phyloP scores from a whole-genome alignment of 2,797 vertebrate genomes.

The Premnoplex brunnescens region DNA sequence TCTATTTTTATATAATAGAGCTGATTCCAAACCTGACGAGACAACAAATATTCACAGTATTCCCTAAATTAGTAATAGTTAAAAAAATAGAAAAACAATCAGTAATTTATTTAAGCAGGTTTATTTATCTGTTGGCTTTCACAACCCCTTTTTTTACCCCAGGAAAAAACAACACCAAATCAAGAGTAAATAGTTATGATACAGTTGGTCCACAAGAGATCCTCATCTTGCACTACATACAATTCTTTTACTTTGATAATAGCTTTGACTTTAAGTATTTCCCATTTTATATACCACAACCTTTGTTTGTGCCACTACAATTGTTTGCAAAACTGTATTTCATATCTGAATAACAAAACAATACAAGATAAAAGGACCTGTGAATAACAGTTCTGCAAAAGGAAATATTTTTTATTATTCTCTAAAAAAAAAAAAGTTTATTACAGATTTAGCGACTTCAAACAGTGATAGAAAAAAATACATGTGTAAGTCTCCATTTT shows the following conservation, averaged over 20 bases:
- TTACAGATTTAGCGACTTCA: background rate
- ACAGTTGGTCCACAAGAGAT: background rate
- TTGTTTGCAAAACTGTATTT: background rate
- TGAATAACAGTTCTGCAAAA: background rate
- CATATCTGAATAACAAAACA: background rate
- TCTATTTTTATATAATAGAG: background rate
- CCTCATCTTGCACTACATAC: background rate
- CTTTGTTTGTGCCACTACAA: background rate
- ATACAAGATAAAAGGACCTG: background rate
- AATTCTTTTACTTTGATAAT: background rate
- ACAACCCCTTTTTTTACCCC: rapidly evolving
- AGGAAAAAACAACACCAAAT: background rate
- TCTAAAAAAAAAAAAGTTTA: background rate
- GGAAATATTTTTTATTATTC: background rate
- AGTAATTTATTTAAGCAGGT: background rate
- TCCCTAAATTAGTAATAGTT: background rate
- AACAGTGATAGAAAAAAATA: background rate
- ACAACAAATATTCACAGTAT: background rate
- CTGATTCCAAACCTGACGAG: background rate
- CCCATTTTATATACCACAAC: background rate
- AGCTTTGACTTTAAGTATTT: background rate
- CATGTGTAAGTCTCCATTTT: background rate
- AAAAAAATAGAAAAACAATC: background rate
- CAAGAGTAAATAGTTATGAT: background rate
- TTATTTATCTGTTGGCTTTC: background rate